Conservation (phyloP, 2,113 vertebrate species). For the Lagopus leucura region DNA sequence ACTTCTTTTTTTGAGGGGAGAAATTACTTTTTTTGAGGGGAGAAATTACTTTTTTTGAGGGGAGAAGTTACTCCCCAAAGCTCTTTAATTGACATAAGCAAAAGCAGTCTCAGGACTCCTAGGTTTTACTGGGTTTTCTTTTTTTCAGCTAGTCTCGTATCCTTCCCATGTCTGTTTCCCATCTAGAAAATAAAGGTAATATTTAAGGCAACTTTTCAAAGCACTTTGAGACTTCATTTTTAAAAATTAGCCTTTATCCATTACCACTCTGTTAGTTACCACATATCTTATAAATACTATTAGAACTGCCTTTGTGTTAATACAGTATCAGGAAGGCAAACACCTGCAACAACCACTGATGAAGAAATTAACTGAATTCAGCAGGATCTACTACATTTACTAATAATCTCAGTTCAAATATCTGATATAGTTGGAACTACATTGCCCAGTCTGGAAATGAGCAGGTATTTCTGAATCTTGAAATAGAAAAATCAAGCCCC, state of each 20-base stretch:
- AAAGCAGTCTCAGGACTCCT: background rate
- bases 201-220: background rate
- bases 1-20: fast-evolving
- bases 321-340: background rate
- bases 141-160: background rate
- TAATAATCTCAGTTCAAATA: background rate
- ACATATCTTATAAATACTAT: background rate
- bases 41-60: background rate
- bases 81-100: background rate
- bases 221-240: background rate
- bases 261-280: background rate
- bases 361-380: background rate
- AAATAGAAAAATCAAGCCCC: background rate
- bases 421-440: background rate
- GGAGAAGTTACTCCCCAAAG: background rate
- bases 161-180: background rate
- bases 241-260: background rate
- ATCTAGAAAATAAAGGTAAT: background rate
- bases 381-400: background rate
- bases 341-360: background rate
- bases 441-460: background rate
- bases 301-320: background rate
- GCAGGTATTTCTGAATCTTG: background rate
- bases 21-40: background rate
- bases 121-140: background rate